A percentile compares a stretch with the other conserved stretches of the same genome.
Evolutionary conservation across 2,888 invertebrate genomes (phyloP).

Genomic region (Tetrapedia diversipes): DNA sequence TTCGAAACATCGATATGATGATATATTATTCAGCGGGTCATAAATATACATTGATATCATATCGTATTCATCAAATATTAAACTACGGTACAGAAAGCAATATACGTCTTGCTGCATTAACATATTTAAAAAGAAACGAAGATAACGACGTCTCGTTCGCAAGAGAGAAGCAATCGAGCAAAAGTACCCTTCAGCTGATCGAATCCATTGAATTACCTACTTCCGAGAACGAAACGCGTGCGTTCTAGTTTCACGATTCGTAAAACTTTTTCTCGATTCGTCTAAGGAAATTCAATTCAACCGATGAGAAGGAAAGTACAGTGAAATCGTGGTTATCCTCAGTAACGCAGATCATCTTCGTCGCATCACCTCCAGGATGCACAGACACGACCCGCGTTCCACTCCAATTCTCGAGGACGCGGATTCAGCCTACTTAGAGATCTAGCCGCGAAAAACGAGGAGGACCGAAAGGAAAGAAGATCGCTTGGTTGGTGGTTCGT

Average conservation of each 20-base stretch:
- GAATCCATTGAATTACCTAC: neutral
- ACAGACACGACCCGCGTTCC: conserved; percentile 2
- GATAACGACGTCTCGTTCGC: too few relatives aligned
- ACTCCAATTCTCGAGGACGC: neutral
- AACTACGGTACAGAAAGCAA: too few relatives aligned
- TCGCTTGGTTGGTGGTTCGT: too few relatives aligned
- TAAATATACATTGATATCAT: neutral
- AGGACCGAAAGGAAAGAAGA: too few relatives aligned
- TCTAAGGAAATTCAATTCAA: too few relatives aligned
- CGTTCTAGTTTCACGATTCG: neutral
- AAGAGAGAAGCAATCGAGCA: too few relatives aligned
- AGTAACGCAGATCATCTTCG: neutral
- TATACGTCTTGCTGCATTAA: neutral
- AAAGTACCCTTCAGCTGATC: too few relatives aligned
- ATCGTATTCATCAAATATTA: neutral
- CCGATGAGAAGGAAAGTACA: too few relatives aligned
- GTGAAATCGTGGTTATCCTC: too few relatives aligned
- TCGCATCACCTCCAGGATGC: neutral
- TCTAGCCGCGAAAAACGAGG: neutral
- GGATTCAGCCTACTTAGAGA: conserved; percentile 9
- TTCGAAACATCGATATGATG: neutral
- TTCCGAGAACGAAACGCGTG: neutral
- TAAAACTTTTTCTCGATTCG: neutral
- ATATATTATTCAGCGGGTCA: neutral
- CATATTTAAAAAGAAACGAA: too few relatives aligned